Evolutionary conservation across 2,797 vertebrate species (phyloP), one percentile per base, ranked within the genome.

Genomic region (Carcharodon carcharias): DNA sequence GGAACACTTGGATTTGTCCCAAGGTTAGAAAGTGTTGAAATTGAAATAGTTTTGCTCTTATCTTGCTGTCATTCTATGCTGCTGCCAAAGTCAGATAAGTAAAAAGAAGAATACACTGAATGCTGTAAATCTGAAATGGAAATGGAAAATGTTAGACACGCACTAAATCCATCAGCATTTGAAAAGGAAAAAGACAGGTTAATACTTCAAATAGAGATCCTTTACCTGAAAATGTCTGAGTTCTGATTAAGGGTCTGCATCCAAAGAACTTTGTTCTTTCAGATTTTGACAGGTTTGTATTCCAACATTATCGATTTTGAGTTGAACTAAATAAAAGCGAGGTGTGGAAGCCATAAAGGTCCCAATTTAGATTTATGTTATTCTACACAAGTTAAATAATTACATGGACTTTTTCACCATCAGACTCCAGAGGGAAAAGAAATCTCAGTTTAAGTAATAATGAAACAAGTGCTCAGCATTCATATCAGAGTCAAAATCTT

Each of bases 11-110:
- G 50, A 95, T 54, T 21, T 95, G 45, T 5, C 69, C 50, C 94
- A 95, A 95, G 94, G 94, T 95, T 77, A 95, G 26, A 50, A 54
- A 95, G 14, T 95, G 65, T 95, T 73, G 94, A 67, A 69, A 95
- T 56, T 54, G 45, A 35, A 95, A 54, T 50, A 73, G 18, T 56
- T 71, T 58, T 56, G 16, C 23, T 23, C 45, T 95, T 58, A 95
- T 73, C 31, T 16, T 3, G 11, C 18, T 73, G 94, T 77, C 45
- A 73, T 95, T 77, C 94, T 73, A 69, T 71, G 45, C 28, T 95
- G 94, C 6, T 77, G 69, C 69, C 71, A 73, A 71, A 95, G 26
- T 54, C 50, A 56, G 67, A 21, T 73, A 16, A 95, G 26, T 40
- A n/a, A 56, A 77, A 85, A 23, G 40, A 85, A 85, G 6, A 67